phyloP scores from a whole-genome alignment of 2,797 vertebrate genomes.

The Chrysocyon brachyurus region DNA sequence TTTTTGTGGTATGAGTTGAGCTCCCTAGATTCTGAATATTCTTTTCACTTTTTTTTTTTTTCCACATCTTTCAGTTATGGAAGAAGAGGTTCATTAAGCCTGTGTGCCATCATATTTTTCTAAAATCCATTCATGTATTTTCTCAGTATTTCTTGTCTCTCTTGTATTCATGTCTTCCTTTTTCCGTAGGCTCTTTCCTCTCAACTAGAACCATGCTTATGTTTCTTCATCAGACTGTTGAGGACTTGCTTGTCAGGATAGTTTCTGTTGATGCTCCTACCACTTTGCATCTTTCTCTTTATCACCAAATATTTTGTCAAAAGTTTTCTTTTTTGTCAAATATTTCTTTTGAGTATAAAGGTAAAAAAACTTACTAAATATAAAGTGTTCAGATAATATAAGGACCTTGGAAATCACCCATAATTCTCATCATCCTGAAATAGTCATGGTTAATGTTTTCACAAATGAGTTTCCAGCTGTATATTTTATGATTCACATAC shows the following conservation, averaged over 20 bases:
- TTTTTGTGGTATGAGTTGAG: neutral
- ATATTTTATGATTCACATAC: neutral
- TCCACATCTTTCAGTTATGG: neutral
- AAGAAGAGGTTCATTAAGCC: neutral
- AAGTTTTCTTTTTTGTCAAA: too few species aligned
- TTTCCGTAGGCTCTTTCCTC: neutral
- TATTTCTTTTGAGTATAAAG: neutral
- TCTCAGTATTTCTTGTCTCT: neutral
- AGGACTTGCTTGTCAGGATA: neutral
- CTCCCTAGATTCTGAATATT: neutral
- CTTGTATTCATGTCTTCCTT: neutral
- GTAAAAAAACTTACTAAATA: neutral
- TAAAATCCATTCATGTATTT: constrained; percentile 3
- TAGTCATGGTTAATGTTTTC: constrained; percentile 2
- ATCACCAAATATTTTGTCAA: neutral
- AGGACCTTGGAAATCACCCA: neutral
- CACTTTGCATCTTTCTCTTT: neutral
- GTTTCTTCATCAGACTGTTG: neutral
- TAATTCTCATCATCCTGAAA: constrained; percentile 26
- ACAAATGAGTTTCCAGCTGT: neutral
- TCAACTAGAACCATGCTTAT: neutral
- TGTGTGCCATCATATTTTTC: neutral
- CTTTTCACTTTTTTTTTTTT: neutral
- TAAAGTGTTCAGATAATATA: neutral
- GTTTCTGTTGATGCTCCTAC: neutral